These are phyloP conservation scores for Lepidurus packardi DNA, from an alignment of 1,140 invertebrate species.

Conservation along the genomic window DNA sequence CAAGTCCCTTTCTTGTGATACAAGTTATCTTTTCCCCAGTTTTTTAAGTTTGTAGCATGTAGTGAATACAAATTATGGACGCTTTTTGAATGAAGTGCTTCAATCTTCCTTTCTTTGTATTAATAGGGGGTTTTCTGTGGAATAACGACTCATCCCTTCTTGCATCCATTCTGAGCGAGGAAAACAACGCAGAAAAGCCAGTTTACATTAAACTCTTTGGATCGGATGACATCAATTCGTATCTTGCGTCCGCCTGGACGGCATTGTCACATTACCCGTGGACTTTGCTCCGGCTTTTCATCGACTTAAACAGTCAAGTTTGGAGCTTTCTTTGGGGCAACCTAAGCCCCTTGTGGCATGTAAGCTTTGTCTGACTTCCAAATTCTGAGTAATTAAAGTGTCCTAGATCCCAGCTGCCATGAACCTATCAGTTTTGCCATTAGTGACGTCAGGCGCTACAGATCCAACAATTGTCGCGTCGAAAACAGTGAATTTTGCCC, in stretches of 20 bases:
- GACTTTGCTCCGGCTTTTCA: neutral
- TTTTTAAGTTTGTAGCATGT: neutral
- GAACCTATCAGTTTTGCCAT: neutral
- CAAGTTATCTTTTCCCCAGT: neutral
- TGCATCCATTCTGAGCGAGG: neutral
- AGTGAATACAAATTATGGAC: neutral
- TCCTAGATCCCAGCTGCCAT: neutral
- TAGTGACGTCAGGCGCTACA: neutral
- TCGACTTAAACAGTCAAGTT: neutral
- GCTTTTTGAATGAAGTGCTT: neutral
- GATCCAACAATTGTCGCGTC: neutral
- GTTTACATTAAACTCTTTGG: neutral
- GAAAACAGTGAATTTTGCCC: neutral
- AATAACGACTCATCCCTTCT: neutral
- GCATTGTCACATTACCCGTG: neutral
- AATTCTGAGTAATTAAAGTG: neutral
- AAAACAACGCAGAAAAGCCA: neutral
- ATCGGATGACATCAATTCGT: neutral
- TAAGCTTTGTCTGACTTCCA: neutral
- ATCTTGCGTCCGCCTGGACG: neutral
- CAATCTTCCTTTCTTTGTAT: conserved; percentile 7
- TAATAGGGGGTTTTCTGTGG: neutral
- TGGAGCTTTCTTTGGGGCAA: neutral
- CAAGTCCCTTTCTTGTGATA: neutral
- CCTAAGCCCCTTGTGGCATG: neutral